These are phyloP conservation scores for Hartigia nigra DNA, from an alignment of 2,888 invertebrate species.

Conservation along the genomic window DNA sequence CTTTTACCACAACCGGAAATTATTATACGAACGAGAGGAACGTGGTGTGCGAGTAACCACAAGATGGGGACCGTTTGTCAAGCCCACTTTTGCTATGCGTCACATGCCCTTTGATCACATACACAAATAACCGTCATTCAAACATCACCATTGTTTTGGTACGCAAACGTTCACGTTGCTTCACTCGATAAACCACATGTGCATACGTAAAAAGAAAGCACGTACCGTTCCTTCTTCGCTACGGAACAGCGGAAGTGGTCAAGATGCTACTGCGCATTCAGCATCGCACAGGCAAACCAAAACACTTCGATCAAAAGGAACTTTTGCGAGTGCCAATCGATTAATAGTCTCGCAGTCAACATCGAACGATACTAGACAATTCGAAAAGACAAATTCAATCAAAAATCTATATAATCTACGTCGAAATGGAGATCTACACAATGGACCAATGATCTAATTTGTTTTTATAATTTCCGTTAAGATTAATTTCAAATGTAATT, in stretches of 20 bases:
- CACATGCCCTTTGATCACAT: conserved; percentile 40
- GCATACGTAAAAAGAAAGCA: conserved; percentile 36
- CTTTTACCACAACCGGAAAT: conserved; percentile 43
- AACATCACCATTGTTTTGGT: conserved; percentile 43
- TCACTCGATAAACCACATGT: conserved; percentile 47
- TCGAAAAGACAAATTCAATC: no score
- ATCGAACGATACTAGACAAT: background rate
- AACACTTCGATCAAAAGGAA: background rate
- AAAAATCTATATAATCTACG: background rate
- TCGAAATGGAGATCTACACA: background rate
- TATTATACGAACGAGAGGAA: conserved; percentile 31
- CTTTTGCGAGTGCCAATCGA: background rate
- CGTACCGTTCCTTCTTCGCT: conserved; percentile 41
- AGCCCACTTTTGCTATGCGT: conserved; percentile 30
- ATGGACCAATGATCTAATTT: background rate
- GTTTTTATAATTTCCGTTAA: background rate
- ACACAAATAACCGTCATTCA: conserved; percentile 37
- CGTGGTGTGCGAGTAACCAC: conserved; percentile 20
- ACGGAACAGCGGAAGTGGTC: conserved; percentile 40
- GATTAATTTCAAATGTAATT: background rate
- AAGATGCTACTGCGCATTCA: conserved; percentile 20
- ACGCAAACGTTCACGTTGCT: conserved; percentile 38
- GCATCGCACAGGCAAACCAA: background rate
- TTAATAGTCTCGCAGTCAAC: background rate
- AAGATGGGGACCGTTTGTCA: background rate